phyloP scores from a whole-genome alignment of 2,797 vertebrate genomes.

The Catostomus latipinnis region DNA sequence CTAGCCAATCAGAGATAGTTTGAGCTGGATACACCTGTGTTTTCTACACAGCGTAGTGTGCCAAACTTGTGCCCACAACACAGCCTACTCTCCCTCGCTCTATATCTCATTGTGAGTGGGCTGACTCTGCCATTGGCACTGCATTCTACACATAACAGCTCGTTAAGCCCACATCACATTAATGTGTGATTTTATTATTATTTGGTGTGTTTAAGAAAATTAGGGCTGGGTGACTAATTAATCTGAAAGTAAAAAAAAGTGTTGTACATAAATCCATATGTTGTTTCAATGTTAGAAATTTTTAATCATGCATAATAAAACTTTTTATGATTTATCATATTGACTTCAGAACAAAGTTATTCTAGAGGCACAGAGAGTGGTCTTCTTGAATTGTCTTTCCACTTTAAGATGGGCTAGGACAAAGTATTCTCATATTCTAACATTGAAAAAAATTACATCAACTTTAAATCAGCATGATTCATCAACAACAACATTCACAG shows the following conservation, averaged over 20 bases:
- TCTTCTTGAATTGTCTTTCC: too few relatives aligned
- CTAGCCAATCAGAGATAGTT: conserved; percentile 31
- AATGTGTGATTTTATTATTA: conserved; percentile 12
- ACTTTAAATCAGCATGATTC: too few relatives aligned
- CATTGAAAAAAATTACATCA: too few relatives aligned
- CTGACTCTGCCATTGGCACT: conserved; percentile 40
- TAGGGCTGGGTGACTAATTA: conserved; percentile 7
- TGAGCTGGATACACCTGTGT: conserved; percentile 39
- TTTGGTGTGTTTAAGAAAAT: conserved; percentile 10
- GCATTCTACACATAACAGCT: conserved; percentile 44
- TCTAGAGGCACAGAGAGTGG: neutral
- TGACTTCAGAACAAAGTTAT: neutral
- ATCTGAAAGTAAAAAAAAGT: neutral
- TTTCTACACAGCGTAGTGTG: conserved; percentile 35
- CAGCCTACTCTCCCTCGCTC: conserved; percentile 31
- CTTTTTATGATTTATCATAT: neutral
- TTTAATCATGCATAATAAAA: conserved; percentile 7
- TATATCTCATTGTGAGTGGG: conserved; percentile 49
- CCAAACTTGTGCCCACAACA: conserved; percentile 45
- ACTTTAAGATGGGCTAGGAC: too few relatives aligned
- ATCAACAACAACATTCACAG: too few relatives aligned
- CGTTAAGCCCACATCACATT: conserved; percentile 44
- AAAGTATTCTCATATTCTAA: too few relatives aligned
- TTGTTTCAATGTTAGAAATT: neutral
- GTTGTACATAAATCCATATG: neutral